These are phyloP conservation scores for Setipinna tenuifilis DNA, from an alignment of 2,797 vertebrate genomes.

Conservation along the genomic window DNA sequence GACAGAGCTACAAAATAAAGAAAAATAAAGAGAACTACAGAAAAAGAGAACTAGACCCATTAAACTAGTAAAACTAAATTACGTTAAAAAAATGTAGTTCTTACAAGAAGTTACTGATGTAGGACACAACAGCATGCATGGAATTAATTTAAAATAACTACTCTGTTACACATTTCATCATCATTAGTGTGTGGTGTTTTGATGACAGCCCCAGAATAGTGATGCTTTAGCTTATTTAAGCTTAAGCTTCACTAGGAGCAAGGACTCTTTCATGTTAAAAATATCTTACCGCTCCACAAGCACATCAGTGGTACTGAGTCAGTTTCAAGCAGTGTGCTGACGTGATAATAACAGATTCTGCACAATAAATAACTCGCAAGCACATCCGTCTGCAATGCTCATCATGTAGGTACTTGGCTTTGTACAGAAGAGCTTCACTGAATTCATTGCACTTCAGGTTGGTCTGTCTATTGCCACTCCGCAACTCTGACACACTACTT, in stretches of 20 bases:
- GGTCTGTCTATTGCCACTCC: background rate
- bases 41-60: too few relatives aligned
- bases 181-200: background rate
- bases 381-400: background rate
- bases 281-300: background rate
- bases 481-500: too few relatives aligned
- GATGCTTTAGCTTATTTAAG: background rate
- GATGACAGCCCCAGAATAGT: background rate
- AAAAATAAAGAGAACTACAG: too few relatives aligned
- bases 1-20: background rate
- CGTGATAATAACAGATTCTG: background rate
- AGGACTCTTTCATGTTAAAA: background rate
- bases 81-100: too few relatives aligned
- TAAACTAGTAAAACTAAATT: too few relatives aligned
- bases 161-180: background rate
- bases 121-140: background rate
- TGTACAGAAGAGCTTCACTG: background rate
- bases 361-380: background rate
- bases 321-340: background rate
- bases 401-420: background rate
- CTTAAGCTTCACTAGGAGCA: background rate
- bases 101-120: background rate
- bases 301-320: background rate
- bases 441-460: background rate
- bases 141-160: background rate